Evolutionary conservation across 2,113 vertebrate genomes (phyloP), one percentile per base, ranked within the genome.

Genomic region (Halcyon malimbica): DNA sequence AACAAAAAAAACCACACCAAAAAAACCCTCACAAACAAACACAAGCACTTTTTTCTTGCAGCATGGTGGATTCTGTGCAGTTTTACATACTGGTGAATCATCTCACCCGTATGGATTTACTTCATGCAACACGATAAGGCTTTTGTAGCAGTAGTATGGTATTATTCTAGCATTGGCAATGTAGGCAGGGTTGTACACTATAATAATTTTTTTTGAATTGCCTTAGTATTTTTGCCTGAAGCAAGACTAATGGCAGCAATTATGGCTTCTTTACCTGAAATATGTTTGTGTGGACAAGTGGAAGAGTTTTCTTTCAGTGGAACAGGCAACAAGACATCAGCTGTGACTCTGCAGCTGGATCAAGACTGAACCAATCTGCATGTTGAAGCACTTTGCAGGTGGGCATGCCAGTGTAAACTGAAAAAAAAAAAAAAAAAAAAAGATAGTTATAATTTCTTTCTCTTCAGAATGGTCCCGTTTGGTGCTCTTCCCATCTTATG

Each of bases 401-500:
- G 15, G 65, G 17, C 28, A 82, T 57, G 37, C 65, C 33, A 14
- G 10, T 1, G 4, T 21, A 86, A 73, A 69, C 18, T 24, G 39
- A 19, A 57, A 35, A 86, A 48, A 23, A 6, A 0, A 42, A 6
- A 0, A 42, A 6, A 15, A 9, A 16, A 7, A 0, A 42, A 8
- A 17, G 6, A 2, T 25, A 42, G 41, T 14, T 44, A 57, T 42
- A 35, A 26, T 24, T 48, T 26, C 37, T 63, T 79, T 75, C 3
- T 28, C 18, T 54, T 35, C 65, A 46, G 46, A 70, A 44, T 0
- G 2, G 10, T 18, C 13, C 26, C 16, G 5, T 35, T 84, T 15
- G 3, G 8, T 82, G 37, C 16, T 50, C 12, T 17, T 83, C 48
- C 33, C 19, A 3, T 41, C 28, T 37, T 44, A 44, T 7, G 11